Base-by-base conservation (phyloP, 2,888 invertebrate species). In the Drosophila neonasuta region DNA sequence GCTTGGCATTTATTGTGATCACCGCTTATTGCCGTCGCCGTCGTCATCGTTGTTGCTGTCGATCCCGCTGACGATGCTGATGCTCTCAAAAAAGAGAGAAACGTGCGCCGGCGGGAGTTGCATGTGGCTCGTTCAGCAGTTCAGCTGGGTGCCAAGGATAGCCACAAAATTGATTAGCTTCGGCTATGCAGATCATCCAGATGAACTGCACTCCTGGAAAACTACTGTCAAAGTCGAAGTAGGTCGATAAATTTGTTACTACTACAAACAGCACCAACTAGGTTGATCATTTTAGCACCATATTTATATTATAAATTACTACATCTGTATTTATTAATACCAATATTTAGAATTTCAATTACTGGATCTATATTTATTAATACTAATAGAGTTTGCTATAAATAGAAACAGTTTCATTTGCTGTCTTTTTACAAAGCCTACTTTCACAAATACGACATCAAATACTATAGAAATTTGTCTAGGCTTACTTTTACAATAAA, bases 1-100 rank as follows among this genome's bases (percentile, higher is more conserved):
- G 81, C 80, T 68, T 80, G 81, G 86, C 85, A 83, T 83, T 86
- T 86, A 86, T 86, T 84, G 86, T 85, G 86, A 83, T 80, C 83
- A 74, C 68, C 62, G 56, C 64, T 64, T 68, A 67, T 70, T 63
- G 68, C 58, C 55, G 52, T 32, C 9, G 34, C 0, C n/a, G n/a
- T 36, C 11, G 34, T 3, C n/a, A 1, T 3, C 1, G 34, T 11
- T 3, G 11, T 0, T 36, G 34, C 10, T 36, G 34, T 11, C 36
- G 36, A 36, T 36, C 32, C 32, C 32, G 36, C 36, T 36, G 36
- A n/a, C 4, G 34, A 4, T 57, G 36, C 24, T 46, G 45, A 45
- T 8, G 46, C 68, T 20, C 6, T 24, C 24, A 24, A 24, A 24
- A 24, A 0, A 24, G 39, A 56, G 66, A 48, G 70, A 67, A 69